These are phyloP conservation scores for Zaprionus africanus DNA, from an alignment of 1,140 invertebrate species.

Conservation along the genomic window DNA sequence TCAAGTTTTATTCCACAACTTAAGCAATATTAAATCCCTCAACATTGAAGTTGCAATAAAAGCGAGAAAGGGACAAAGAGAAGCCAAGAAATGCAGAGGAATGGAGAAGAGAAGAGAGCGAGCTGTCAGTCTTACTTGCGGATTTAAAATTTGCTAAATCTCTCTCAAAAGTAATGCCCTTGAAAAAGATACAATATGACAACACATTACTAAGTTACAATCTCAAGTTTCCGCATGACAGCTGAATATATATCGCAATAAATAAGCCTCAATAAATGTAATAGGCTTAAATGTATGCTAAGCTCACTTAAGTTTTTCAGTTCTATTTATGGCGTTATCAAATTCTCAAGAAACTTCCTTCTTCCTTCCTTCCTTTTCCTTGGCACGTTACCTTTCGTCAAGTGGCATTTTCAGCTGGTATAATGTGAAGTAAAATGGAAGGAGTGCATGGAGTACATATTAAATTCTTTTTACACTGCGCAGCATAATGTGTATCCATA, in stretches of 20 bases:
- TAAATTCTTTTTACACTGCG: background rate
- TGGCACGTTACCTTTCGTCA: background rate
- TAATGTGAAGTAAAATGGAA: background rate
- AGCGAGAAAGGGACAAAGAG: too few species aligned
- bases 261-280: conserved; percentile 1
- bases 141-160: background rate
- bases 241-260: background rate
- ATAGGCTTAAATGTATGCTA: background rate
- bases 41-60: too few species aligned
- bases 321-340: background rate
- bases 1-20: background rate
- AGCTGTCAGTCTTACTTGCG: background rate
- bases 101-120: background rate
- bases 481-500: background rate
- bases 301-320: conserved; percentile 1
- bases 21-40: background rate
- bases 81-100: too few species aligned
- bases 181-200: background rate
- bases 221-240: background rate
- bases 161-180: background rate
- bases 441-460: background rate
- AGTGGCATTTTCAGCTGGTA: background rate
- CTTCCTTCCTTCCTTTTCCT: background rate
- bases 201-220: background rate
- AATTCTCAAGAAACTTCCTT: background rate